Evolutionary conservation across 30 jellyfish, hydroid and myxozoan species (phyloP).

Genomic region (Pseudorhiza aurosa): DNA sequence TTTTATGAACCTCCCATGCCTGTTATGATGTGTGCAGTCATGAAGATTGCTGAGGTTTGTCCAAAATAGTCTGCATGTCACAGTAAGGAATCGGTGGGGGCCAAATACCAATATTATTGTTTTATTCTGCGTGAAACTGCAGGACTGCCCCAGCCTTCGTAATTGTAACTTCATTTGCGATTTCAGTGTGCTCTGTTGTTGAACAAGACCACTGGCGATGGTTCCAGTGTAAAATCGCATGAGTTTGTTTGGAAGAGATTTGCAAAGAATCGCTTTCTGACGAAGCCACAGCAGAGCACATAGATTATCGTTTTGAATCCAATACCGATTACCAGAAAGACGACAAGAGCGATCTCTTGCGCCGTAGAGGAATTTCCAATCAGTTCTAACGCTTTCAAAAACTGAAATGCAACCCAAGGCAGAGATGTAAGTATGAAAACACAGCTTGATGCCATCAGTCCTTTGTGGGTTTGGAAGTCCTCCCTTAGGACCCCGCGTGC

Average conservation of each 20-base stretch:
- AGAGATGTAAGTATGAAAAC: slow-evolving; percentile 23
- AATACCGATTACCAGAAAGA: slow-evolving; percentile 25
- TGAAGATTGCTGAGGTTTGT: too few relatives aligned
- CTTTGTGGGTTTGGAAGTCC: slow-evolving; percentile 33
- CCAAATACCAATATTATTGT: too few relatives aligned
- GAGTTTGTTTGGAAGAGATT: slow-evolving; percentile 2
- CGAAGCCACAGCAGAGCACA: slow-evolving; percentile 21
- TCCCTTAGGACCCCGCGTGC: background rate
- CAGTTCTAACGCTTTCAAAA: slow-evolving; percentile 40
- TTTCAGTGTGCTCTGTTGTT: too few relatives aligned
- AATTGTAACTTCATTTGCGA: too few relatives aligned
- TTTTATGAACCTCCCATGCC: too few relatives aligned
- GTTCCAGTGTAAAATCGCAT: slow-evolving; percentile 31
- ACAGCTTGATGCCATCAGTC: slow-evolving; percentile 32
- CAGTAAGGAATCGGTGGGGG: too few relatives aligned
- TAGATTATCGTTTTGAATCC: slow-evolving; percentile 23
- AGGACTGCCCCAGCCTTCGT: too few relatives aligned
- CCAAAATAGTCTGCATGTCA: too few relatives aligned
- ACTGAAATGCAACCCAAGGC: slow-evolving; percentile 41
- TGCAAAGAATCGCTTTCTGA: slow-evolving; percentile 39
- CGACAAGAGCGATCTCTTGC: slow-evolving; percentile 19
- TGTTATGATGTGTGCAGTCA: too few relatives aligned
- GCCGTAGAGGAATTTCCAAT: background rate
- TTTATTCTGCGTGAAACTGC: too few relatives aligned
- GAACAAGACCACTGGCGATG: slow-evolving; percentile 28